A percentile compares a stretch with the other conserved stretches of the same genome.
Conservation (phyloP, 1,140 invertebrate species). For the Drosophila pruinosa region DNA sequence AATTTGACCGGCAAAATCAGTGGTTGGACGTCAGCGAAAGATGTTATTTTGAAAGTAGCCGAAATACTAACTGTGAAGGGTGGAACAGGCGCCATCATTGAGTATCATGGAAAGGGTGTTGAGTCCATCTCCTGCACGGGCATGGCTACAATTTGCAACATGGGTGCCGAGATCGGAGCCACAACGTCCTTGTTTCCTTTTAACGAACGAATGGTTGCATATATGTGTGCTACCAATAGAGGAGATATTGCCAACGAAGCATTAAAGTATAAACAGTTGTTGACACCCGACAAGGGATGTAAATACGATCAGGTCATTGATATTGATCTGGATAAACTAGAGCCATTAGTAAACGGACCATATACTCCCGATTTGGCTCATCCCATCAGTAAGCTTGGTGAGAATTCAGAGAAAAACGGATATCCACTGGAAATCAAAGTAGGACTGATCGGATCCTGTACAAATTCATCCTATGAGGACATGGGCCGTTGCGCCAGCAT, state of each 20-base stretch:
- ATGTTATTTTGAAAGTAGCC: constrained; percentile 97
- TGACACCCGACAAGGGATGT: constrained; percentile 93
- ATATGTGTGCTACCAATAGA: constrained; percentile 93
- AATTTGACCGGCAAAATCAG: constrained; percentile 97
- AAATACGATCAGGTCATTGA: constrained; percentile 94
- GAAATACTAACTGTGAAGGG: constrained; percentile 95
- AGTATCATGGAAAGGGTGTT: constrained; percentile 98
- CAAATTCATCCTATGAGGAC: constrained; percentile 99
- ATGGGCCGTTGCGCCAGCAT: constrained; percentile 98
- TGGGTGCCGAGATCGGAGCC: constrained; percentile 99
- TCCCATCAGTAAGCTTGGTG: constrained; percentile 95
- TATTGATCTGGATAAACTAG: constrained; percentile 90
- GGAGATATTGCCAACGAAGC: constrained; percentile 91
- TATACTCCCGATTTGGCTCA: constrained; percentile 99
- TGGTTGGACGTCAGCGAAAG: constrained; percentile 99
- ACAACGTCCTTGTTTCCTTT: constrained; percentile 98
- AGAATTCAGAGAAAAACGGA: constrained; percentile 93
- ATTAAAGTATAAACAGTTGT: constrained; percentile 88
- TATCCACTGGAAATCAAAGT: constrained; percentile 99
- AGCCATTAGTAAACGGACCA: constrained; percentile 99
- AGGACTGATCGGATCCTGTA: constrained; percentile 99
- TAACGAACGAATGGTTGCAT: constrained; percentile 96
- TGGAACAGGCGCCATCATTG: constrained; percentile 99
- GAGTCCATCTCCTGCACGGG: constrained; percentile 97
- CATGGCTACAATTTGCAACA: constrained; percentile 99